Evolutionary conservation across 2,888 invertebrate species (phyloP).

Genomic region (Silvanus unidentatus): DNA sequence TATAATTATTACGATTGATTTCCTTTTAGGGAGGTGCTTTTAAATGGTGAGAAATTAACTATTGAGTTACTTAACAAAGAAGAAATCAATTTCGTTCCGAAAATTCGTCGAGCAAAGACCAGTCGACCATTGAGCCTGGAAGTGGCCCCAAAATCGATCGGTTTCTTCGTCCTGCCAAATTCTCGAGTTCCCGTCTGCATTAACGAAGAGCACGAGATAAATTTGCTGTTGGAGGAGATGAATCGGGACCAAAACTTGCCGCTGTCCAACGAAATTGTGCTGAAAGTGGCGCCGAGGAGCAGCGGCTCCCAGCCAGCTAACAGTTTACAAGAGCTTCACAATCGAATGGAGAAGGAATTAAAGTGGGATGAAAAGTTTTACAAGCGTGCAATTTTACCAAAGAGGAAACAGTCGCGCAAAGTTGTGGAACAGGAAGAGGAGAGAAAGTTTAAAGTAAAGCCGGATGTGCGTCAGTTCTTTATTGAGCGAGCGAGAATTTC

Average conservation of each 20-base stretch:
- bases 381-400: conserved; percentile 11
- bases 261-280: conserved; percentile 43
- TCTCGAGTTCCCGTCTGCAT: conserved; percentile 57
- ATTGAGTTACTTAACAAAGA: conserved; percentile 52
- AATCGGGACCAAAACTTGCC: conserved; percentile 41
- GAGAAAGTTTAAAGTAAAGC: neutral
- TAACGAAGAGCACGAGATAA: conserved; percentile 32
- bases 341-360: conserved; percentile 32
- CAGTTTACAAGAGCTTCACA: conserved; percentile 14
- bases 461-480: neutral
- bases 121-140: conserved; percentile 51
- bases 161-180: conserved; percentile 69
- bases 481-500: neutral
- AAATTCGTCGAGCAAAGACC: conserved; percentile 50
- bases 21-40: conserved; percentile 51
- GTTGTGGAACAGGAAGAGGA: neutral
- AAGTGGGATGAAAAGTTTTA: conserved; percentile 35
- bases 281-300: conserved; percentile 31
- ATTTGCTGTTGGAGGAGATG: conserved; percentile 32
- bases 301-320: conserved; percentile 16
- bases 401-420: neutral
- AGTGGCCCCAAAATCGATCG: conserved; percentile 62
- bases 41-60: conserved; percentile 59
- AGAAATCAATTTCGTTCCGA: conserved; percentile 36
- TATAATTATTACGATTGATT: neutral